Evolutionary conservation across 2,888 invertebrate genomes (phyloP).

Genomic region (Ariolimax columbianus): DNA sequence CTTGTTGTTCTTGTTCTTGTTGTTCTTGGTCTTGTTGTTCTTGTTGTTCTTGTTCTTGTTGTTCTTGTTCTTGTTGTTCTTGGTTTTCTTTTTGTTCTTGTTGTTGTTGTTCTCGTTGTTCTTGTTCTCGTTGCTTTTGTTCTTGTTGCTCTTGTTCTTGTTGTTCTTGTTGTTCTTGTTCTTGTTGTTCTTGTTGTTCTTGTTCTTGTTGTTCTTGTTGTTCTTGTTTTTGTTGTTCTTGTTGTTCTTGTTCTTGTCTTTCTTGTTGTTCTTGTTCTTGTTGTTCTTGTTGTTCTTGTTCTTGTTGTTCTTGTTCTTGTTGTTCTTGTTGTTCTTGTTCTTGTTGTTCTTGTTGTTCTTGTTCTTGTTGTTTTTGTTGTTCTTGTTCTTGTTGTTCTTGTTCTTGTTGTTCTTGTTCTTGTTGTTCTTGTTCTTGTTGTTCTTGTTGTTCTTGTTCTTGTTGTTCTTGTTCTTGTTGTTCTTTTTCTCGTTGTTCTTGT

Average conservation of each 20-base stretch:
- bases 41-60: constrained; percentile 3
- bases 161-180: background rate
- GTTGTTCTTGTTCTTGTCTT: background rate
- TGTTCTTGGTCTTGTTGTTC: no score
- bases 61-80: background rate
- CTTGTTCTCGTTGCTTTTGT: background rate
- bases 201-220: background rate
- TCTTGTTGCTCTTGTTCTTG: no score
- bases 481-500: no score
- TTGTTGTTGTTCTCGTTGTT: background rate
- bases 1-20: no score
- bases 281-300: no score
- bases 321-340: background rate
- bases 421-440: background rate
- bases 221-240: no score
- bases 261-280: background rate
- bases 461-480: no score
- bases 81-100: background rate
- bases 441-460: background rate
- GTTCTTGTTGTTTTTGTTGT: background rate
- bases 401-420: background rate
- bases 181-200: background rate
- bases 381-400: background rate
- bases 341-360: background rate
- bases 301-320: background rate